Conservation (phyloP, 1,140 invertebrate genomes). For the Temnothorax nylanderi region DNA sequence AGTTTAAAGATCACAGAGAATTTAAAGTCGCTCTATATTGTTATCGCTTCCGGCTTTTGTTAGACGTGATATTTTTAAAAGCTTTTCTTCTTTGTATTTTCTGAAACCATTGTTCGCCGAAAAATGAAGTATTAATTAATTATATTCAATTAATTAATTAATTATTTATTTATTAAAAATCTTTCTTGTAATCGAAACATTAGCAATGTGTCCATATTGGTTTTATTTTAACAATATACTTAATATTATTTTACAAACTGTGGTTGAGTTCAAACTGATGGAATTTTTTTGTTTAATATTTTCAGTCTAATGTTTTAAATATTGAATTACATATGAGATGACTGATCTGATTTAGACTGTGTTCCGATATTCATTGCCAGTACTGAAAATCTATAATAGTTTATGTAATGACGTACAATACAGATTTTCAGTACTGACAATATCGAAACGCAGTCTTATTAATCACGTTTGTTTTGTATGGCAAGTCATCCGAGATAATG, state of each 20-base stretch:
- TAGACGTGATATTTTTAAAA: not conserved
- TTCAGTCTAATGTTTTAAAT: not conserved
- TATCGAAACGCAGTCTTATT: too few species aligned
- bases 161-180: not conserved
- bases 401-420: too few species aligned
- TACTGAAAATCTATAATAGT: too few species aligned
- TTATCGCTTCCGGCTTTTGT: not conserved
- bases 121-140: constrained; percentile 7
- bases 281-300: not conserved
- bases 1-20: not conserved
- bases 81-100: not conserved
- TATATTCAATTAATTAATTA: not conserved
- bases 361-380: too few species aligned
- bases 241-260: constrained; percentile 1
- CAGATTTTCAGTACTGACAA: too few species aligned
- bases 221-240: not conserved
- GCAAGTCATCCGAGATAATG: not conserved
- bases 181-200: not conserved
- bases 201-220: not conserved
- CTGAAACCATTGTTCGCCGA: not conserved
- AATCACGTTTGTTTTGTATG: not conserved
- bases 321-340: not conserved
- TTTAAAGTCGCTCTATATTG: not conserved
- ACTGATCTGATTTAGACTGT: not conserved
- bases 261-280: not conserved